Evolutionary conservation across 2,113 vertebrate species (phyloP).

Genomic region (Callaeas wilsoni): DNA sequence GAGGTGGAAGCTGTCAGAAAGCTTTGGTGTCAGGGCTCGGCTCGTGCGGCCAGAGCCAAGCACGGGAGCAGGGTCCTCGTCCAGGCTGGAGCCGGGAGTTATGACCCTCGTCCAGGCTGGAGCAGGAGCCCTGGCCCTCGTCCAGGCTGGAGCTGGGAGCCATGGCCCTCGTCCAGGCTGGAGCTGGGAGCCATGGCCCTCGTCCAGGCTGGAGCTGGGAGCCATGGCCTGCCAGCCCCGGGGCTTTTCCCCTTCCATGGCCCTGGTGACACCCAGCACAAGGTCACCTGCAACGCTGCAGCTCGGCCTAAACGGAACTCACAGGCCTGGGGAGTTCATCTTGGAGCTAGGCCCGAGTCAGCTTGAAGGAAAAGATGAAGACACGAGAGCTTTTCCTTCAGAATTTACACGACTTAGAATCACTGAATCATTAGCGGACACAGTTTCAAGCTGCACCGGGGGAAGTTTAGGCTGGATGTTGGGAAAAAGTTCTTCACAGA

Average conservation of each 20-base stretch:
- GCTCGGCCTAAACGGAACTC: neutral
- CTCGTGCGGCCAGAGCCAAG: neutral
- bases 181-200: too few relatives aligned
- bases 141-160: too few relatives aligned
- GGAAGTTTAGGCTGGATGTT: neutral
- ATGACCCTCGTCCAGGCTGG: too few relatives aligned
- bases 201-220: too few relatives aligned
- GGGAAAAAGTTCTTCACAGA: neutral
- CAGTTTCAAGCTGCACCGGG: neutral
- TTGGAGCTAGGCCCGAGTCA: neutral
- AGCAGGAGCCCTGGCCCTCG: too few relatives aligned
- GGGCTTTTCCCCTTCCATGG: too few relatives aligned
- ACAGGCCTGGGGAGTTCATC: neutral
- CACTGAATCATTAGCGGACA: too few relatives aligned
- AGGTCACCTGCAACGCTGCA: neutral
- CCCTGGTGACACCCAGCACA: neutral
- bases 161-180: too few relatives aligned
- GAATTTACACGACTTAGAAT: neutral
- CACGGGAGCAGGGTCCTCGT: accelerated
- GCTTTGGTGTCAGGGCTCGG: neutral
- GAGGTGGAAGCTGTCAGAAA: neutral
- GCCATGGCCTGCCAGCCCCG: too few relatives aligned
- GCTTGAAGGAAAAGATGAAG: neutral
- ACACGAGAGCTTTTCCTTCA: neutral
- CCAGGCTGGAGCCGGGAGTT: neutral